A percentile compares a stretch with the other conserved stretches of the same genome.
These are phyloP conservation scores for Penaeus chinensis DNA, from an alignment of 1,140 invertebrate genomes.

Conservation along the genomic window DNA sequence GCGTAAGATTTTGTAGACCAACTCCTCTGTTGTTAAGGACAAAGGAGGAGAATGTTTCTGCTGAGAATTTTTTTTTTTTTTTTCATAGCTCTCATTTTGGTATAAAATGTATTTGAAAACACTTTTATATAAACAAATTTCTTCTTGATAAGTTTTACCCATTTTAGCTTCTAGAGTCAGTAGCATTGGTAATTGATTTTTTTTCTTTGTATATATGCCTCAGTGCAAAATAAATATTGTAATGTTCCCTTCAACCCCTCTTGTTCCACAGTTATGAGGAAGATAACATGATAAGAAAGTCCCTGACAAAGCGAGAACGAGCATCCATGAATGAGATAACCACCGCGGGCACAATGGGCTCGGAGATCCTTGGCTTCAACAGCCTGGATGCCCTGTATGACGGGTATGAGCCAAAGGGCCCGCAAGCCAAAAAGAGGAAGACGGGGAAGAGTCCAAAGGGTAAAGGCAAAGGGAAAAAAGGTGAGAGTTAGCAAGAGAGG, in stretches of 20 bases:
- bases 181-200: no score
- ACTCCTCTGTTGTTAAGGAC: no score
- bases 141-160: no score
- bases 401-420: constrained; percentile 4
- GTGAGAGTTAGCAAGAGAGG: neutral
- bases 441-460: neutral
- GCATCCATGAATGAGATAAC: constrained; percentile 29
- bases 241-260: neutral
- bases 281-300: constrained; percentile 35
- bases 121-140: no score
- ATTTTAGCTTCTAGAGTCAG: no score
- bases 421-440: neutral
- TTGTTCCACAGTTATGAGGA: constrained; percentile 45
- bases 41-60: no score
- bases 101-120: no score
- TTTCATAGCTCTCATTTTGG: neutral
- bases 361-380: constrained; percentile 40
- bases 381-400: constrained; percentile 31
- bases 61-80: neutral
- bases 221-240: neutral
- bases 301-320: constrained; percentile 17
- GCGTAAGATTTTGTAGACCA: constrained; percentile 17
- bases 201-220: neutral
- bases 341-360: constrained; percentile 41
- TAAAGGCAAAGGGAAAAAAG: constrained; percentile 44